Conservation (phyloP, 2,797 vertebrate genomes). For the Propithecus perrieri region DNA sequence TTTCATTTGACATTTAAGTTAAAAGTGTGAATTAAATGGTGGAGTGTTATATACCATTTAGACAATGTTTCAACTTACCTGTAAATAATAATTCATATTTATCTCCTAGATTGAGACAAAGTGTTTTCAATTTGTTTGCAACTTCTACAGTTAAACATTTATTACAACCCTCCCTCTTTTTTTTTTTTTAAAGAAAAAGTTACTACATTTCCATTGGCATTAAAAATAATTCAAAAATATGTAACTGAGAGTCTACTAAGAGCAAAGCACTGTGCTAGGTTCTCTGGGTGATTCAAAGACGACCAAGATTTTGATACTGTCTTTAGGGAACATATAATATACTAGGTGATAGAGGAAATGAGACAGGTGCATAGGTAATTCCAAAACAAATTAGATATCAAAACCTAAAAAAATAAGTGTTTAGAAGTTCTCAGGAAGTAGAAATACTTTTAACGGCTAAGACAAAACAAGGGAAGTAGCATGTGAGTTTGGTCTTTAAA, state of each 20-base stretch:
- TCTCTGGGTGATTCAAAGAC: conserved; percentile 1
- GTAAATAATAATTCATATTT: conserved; percentile 30
- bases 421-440: conserved; percentile 36
- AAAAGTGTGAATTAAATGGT: background rate
- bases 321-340: background rate
- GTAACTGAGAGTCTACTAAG: background rate
- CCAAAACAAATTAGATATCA: background rate
- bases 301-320: background rate
- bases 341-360: background rate
- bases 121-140: conserved; percentile 31
- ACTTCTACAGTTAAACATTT: conserved; percentile 8
- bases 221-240: conserved; percentile 15
- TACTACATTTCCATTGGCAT: background rate
- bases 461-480: conserved; percentile 1
- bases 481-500: background rate
- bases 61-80: background rate
- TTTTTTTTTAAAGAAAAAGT: background rate
- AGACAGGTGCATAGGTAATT: background rate
- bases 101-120: background rate
- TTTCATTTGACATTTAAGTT: conserved; percentile 28
- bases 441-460: conserved; percentile 21
- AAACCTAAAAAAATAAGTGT: conserved; percentile 35
- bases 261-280: background rate
- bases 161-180: background rate
- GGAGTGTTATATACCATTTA: background rate